Percentiles rank a stretch among this genome's conserved stretches.
Conservation (phyloP, 2,888 invertebrate species). For the Bombyx huttoni region DNA sequence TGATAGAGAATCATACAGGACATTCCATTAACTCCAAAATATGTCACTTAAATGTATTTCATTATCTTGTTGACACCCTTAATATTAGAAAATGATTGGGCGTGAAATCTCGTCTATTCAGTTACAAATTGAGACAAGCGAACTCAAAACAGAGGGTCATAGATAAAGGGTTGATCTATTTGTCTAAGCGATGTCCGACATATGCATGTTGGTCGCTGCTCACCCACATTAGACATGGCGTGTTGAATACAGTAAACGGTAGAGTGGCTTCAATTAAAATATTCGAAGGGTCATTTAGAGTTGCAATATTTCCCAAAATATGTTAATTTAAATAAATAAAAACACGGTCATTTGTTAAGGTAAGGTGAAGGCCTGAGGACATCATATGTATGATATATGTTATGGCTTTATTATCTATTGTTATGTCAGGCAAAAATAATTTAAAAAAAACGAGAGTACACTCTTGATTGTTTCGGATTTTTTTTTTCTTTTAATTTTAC, state of each 20-base stretch:
- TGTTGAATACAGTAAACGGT: slow-evolving; percentile 7
- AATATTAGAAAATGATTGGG: neutral
- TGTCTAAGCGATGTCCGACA: slow-evolving; percentile 13
- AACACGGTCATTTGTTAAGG: no score
- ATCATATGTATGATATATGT: no score
- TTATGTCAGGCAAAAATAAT: no score
- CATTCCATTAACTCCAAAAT: neutral
- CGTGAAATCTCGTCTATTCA: neutral
- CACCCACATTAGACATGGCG: slow-evolving; percentile 7
- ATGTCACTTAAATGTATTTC: neutral
- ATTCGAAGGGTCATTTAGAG: no score
- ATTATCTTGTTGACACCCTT: neutral
- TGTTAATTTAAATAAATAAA: no score
- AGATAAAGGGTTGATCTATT: slow-evolving; percentile 11
- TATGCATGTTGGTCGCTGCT: slow-evolving; percentile 15
- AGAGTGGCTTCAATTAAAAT: neutral
- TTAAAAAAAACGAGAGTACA: no score
- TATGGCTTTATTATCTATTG: no score
- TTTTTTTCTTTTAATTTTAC: no score
- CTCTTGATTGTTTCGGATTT: no score
- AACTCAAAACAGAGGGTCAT: slow-evolving; percentile 17
- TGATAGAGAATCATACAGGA: no score
- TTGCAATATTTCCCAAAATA: no score
- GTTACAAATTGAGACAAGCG: slow-evolving; percentile 5
- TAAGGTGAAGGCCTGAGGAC: no score